Base-by-base conservation (phyloP, 2,113 vertebrate species). In the Ameiurus melas region DNA sequence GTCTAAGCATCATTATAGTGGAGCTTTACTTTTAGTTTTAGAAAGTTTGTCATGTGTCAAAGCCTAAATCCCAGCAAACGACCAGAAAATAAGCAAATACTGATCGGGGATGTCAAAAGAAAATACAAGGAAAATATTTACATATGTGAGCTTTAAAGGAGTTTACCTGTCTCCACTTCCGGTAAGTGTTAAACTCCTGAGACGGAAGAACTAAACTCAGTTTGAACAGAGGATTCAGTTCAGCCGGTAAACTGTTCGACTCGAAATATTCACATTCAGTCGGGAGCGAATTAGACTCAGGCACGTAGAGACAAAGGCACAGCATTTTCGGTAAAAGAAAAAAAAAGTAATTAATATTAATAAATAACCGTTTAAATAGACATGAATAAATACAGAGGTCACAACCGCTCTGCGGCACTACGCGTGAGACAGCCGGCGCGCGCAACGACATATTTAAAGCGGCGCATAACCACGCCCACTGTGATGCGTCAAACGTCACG, bases 181-280 rank as follows among this genome's bases (percentile, higher is more conserved):
- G 95, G 91, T 96, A 97, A 51, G 96, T 97, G 84, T 94, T 96
- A 85, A 97, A 95, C 55, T 97, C 97, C 91, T 96, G 93, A 33
- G 96, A 97, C 4, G 97, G 95, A 83, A 97, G 96, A 58, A 97
- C 92, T 75, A 97, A 93, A 84, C 96, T 97, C 86, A 97, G 94
- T 33, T 96, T 95, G 91, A 97, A 96, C 91, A 97, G 96, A 43
- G 97, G 95, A 82, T 97, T 97, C 80, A 97, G 94, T 5, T 95
- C 92, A 0, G 95, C 91, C 0, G 97, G 96, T 47, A 97, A 95
- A 83, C 96, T 94, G 86, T 95, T 95, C 0, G 97, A 97, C 82
- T 97, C 97, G 8, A 97, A 97, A 92, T 96, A 97, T 75, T 97
- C 94, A 89, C 97, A 97, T 89, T 97, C 97, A 0, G 95, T 83